A percentile compares a stretch with the other conserved stretches of the same genome.
Evolutionary conservation across 2,113 vertebrate genomes (phyloP).

Genomic region (Cinclus cinclus): DNA sequence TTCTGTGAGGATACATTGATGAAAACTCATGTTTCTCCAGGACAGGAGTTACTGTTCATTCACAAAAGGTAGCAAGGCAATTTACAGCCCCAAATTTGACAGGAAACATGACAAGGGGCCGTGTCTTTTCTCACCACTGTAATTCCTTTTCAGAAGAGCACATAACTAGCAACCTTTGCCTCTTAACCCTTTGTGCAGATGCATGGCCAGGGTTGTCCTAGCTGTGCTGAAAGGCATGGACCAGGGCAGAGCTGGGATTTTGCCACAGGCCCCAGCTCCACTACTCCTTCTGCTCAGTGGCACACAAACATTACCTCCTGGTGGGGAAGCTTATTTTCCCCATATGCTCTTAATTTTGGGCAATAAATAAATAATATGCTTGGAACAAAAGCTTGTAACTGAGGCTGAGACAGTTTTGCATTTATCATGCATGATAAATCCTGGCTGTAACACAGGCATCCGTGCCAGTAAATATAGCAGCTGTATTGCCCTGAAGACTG

Average conservation of each 20-base stretch:
- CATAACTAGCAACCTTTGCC: background rate
- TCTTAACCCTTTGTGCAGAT: background rate
- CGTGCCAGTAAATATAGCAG: background rate
- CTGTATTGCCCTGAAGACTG: background rate
- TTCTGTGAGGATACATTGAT: background rate
- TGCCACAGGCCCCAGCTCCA: background rate
- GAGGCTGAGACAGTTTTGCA: background rate
- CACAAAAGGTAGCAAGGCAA: background rate
- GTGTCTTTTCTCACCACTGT: background rate
- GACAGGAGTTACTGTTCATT: background rate
- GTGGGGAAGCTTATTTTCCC: background rate
- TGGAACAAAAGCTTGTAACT: background rate
- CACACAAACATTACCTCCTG: background rate
- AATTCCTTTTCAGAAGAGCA: background rate
- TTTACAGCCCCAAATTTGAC: background rate
- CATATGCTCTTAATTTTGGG: background rate
- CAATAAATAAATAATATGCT: background rate
- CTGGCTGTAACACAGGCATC: background rate
- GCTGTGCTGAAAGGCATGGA: background rate
- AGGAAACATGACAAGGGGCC: background rate
- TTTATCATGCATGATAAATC: background rate
- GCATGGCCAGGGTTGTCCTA: rapidly evolving
- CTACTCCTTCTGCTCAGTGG: background rate
- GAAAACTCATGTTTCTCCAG: background rate
- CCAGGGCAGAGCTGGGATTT: background rate